Base-by-base conservation (phyloP, 2,888 invertebrate genomes). In the Eupithecia insigniata region DNA sequence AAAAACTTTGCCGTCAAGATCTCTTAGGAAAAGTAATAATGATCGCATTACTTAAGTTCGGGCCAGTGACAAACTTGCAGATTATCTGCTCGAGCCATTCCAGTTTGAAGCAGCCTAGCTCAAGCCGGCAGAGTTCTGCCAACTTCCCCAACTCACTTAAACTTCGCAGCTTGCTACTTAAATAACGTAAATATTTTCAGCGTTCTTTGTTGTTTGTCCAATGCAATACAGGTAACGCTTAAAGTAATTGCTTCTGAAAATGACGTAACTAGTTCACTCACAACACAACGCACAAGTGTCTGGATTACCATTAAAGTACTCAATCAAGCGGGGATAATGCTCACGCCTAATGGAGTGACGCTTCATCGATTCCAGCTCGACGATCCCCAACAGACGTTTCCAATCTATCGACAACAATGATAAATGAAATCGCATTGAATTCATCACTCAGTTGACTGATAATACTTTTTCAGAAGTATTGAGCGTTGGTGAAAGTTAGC, bases 1-100 rank as follows among this genome's bases (percentile, higher is more conserved):
- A 66, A 74, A 73, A 73, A 78, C 73, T 74, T 77, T 66, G 66
- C 78, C 82, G 82, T 84, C 79, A 81, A 78, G 81, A 85, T 81
- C 79, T 79, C 80, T 80, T 84, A 82, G 73, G 4, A 78, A 84
- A 88, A 86, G 85, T 89, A 87, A 89, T 89, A 88, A 74, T 81
- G 84, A 88, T 89, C 83, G 83, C 83, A 85, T 89, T 86, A 89
- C 84, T 73, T 70, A 86, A 91, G 86, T 90, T 90, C 82, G 83
- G 81, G 79, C 80, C 82, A 85, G 84, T 85, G 85, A 86, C 89
- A 89, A 91, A 90, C 87, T 90, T 88, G 83, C 79, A 89, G 90
- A 90, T 91, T 90, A 90, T 90, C 89, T 89, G 81, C 87, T 89
- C 85, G 81, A 88, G 82, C 86, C 85, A 90, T 90, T 90, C 89